Base-by-base conservation (phyloP, 2,797 vertebrate species). In the Gymnopithys bicolor region DNA sequence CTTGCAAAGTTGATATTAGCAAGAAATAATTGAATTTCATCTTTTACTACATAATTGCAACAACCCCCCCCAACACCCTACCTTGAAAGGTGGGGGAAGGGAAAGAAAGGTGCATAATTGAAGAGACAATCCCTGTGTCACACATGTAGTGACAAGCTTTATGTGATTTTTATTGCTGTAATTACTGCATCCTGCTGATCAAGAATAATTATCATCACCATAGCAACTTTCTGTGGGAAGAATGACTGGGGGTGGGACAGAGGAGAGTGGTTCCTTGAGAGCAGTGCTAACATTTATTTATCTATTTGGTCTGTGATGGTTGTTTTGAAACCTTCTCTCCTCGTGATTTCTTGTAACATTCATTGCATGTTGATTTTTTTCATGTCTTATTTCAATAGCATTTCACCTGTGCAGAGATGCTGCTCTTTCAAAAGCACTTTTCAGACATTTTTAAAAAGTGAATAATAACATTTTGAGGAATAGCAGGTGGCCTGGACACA, bases 171-270 rank as follows among this genome's bases (percentile, higher is more conserved):
- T 96, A 84, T 96, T 95, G 94, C 87, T 82, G 86, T 97, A 97
- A 97, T 97, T 97, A 94, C 91, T 88, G 94, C 90, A 97, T 95
- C 95, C 93, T 95, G 95, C 96, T 96, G 96, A 97, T 97, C 94
- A 74, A 75, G 95, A 96, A 82, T 96, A 97, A 97, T 97, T 97
- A 94, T 62, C 94, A 86, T 97, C 95, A 77, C 96, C 95, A 97
- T 96, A 77, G 95, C 95, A 97, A 97, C 95, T 60, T 63, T 55
- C 9, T 41, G 45, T 21, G 60, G 93, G 27, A 90, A 43, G 86
- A 89, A 90, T 41, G 87, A 41, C 25, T 82, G 85, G 90, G 92
- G 84, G 84, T 89, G 80, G 84, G 66, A 83, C 27, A 4, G 93
- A 48, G 58, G 5, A 73, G 59, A 52, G 56, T 28, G 48, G 59